Percentiles rank a stretch among this genome's conserved stretches.
These are phyloP conservation scores for Eristalis tenax DNA, from an alignment of 2,888 invertebrate species.

Conservation along the genomic window DNA sequence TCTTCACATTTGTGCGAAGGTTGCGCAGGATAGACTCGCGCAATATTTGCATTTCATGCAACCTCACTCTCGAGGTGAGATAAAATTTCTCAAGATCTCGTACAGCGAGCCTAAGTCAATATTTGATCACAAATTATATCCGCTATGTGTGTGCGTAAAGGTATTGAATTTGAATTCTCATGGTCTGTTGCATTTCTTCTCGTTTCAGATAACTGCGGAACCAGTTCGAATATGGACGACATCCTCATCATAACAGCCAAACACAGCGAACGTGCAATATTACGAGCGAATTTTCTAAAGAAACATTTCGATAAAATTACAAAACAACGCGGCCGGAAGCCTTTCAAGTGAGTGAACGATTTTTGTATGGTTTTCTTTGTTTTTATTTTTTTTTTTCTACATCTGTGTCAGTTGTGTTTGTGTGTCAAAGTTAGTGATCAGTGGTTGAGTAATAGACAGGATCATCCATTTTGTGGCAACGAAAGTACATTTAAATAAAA, in stretches of 20 bases:
- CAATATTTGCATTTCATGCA: constrained; percentile 40
- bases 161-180: not conserved
- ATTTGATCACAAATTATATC: not conserved
- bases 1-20: constrained; percentile 19
- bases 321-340: constrained; percentile 89
- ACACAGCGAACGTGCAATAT: constrained; percentile 88
- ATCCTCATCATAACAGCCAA: constrained; percentile 90
- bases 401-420: not conserved
- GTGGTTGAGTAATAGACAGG: too few relatives aligned
- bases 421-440: too few relatives aligned
- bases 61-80: constrained; percentile 37
- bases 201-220: constrained; percentile 80
- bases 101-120: constrained; percentile 47
- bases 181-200: not conserved
- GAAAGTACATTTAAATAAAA: too few relatives aligned
- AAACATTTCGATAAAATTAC: constrained; percentile 93
- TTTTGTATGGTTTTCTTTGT: not conserved
- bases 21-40: constrained; percentile 7
- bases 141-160: not conserved
- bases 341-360: constrained; percentile 86
- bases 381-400: not conserved
- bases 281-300: constrained; percentile 91
- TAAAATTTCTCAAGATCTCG: constrained; percentile 31
- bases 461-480: too few relatives aligned
- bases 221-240: constrained; percentile 87